A percentile compares a stretch with the other conserved stretches of the same genome.
These are phyloP conservation scores for Scortum barcoo DNA, from an alignment of 2,113 vertebrate genomes.

Conservation along the genomic window DNA sequence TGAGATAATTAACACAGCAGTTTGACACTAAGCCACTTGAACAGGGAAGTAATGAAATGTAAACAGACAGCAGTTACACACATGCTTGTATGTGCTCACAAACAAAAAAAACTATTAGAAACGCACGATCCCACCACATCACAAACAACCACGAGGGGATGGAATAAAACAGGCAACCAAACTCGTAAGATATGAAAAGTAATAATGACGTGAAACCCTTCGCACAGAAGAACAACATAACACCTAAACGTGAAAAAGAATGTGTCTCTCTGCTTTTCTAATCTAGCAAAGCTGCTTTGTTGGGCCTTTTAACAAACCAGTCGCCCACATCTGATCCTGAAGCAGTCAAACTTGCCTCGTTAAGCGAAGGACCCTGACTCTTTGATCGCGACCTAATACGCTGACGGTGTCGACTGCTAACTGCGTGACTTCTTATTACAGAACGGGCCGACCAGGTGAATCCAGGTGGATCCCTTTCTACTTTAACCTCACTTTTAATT, in stretches of 20 bases:
- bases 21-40: slow-evolving; percentile 41
- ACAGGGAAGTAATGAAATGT: slow-evolving; percentile 32
- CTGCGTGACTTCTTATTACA: slow-evolving; percentile 8
- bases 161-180: slow-evolving; percentile 26
- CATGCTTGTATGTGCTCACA: background rate
- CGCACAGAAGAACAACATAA: slow-evolving; percentile 22
- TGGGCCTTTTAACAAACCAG: slow-evolving; percentile 11
- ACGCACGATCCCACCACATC: background rate
- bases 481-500: slow-evolving; percentile 50
- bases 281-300: background rate
- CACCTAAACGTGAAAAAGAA: slow-evolving; percentile 36
- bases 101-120: slow-evolving; percentile 11
- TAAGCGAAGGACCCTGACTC: background rate
- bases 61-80: slow-evolving; percentile 22
- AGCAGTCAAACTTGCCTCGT: background rate
- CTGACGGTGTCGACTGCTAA: background rate
- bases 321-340: background rate
- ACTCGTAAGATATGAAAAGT: slow-evolving; percentile 39
- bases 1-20: slow-evolving; percentile 40
- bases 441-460: slow-evolving; percentile 42
- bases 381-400: slow-evolving; percentile 26
- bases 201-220: slow-evolving; percentile 9
- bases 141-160: slow-evolving; percentile 1
- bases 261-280: background rate
- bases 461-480: slow-evolving; percentile 29